Evolutionary conservation across 2,113 vertebrate species (phyloP), one percentile per base, ranked within the genome.

Genomic region (Rhinoderma darwinii): DNA sequence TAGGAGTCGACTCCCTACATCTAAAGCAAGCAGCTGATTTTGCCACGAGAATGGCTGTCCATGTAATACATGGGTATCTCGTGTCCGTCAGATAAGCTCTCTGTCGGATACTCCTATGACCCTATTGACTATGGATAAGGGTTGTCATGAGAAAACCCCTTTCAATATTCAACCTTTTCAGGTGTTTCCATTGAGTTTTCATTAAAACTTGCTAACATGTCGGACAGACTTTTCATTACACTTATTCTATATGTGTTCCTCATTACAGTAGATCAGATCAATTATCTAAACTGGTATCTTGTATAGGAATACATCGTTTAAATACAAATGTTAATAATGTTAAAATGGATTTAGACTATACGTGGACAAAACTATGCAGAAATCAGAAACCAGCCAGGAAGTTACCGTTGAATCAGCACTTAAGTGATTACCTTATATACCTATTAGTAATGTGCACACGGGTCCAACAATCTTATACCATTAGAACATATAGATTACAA

Each of bases 401-500:
- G 2, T 1, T 10, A 59, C 2, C n/a, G 25, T 59, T 10, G 15
- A 14, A 8, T 12, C 25, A 63, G 59, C 59, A 14, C 59, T 30
- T 63, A n/a, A n/a, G 9, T 14, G 9, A 63, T 63, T 63, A 30
- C 4, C 10, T 30, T 14, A 4, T 30, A 63, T 15, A 14, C 1
- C 25, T 30, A n/a, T n/a, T n/a, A 30, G n/a, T 3, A 30, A 27
- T 10, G 20, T 59, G 11, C 5, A 2, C 56, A n/a, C 12, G 1
- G 10, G 59, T 63, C 59, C n/a, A 12, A 30, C 9, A 10, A 30
- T 14, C 59, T 12, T 30, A 9, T 63, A 27, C 12, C n/a, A 14
- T 30, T 63, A 63, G n/a, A 9, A 73, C 32, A 32, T 18, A 22
- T 2, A 47, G 41, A 77, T 5, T 77, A 66, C 94, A 90, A 93